Evolutionary conservation across 1,140 invertebrate species (phyloP), one percentile per base, ranked within the genome.

Genomic region (Drosophila ercepeae): DNA sequence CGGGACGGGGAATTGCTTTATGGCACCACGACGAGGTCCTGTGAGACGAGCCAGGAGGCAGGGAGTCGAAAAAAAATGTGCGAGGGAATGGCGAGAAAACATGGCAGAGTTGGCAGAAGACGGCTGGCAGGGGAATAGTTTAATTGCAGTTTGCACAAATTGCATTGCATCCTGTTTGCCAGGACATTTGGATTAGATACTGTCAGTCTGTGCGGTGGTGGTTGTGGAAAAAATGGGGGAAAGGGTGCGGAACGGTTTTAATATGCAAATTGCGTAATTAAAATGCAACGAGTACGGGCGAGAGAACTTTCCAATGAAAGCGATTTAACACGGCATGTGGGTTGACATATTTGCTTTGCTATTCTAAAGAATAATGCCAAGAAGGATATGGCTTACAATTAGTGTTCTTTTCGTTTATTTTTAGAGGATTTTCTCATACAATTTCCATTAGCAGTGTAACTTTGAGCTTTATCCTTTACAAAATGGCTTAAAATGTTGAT

Each of bases 191-290:
- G 13, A 4, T 4, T 19, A 21, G 19, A 25, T 2, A 14, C 9
- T 19, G 13, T 16, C 11, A 3, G 36, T 5, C 2, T 21, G 21
- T 2, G 21, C 21, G 21, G 19, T 4, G 2, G 39, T 9, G 52
- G 25, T 9, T 7, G n/a, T 13, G 34, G 34, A 4, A 13, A 36
- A 13, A 27, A n/a, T 9, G 3, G 11, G 9, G 29, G 11, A 32
- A 32, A 32, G 29, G 9, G 29, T 11, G 29, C 29, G 9, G 9
- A 32, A 16, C 16, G 36, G 13, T 39, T 54, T 61, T 50, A 72
- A 63, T 72, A 74, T 74, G 70, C 50, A 74, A 74, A 74, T 74
- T 51, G 52, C 29, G 52, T 52, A 74, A 74, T 65, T 52, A 64
- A 74, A 74, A 74, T 57, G 59, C 59, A 57, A 42, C 18, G 29